Percentiles rank a stretch among this genome's conserved stretches.
Evolutionary conservation across 2,888 invertebrate genomes (phyloP).

Genomic region (Drosophila paranaensis): DNA sequence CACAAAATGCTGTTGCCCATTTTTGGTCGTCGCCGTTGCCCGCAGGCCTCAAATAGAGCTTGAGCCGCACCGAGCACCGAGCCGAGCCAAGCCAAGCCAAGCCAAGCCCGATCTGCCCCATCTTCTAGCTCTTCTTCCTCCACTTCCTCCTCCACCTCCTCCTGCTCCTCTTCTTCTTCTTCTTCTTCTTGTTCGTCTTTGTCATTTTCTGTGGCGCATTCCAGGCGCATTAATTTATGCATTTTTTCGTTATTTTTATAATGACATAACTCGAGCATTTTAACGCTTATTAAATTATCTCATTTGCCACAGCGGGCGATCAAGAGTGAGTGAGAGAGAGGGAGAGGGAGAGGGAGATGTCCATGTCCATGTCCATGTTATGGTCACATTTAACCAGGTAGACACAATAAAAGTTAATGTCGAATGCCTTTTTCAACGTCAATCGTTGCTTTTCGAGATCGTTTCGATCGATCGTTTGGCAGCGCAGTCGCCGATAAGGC

Average conservation of each 20-base stretch:
- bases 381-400: constrained; percentile 54
- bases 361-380: constrained; percentile 2
- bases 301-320: constrained; percentile 82
- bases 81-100: background rate
- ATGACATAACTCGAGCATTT: constrained; percentile 84
- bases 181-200: background rate
- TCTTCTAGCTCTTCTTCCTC: background rate
- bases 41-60: constrained; percentile 18
- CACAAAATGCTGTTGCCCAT: constrained; percentile 72
- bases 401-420: constrained; percentile 73
- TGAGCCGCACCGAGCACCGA: constrained; percentile 9
- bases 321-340: background rate
- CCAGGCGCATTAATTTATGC: constrained; percentile 70
- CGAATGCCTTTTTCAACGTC: constrained; percentile 35
- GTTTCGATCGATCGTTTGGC: constrained; percentile 28
- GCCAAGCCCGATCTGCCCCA: too few relatives aligned
- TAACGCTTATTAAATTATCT: constrained; percentile 85
- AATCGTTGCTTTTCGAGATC: constrained; percentile 28
- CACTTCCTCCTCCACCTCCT: background rate
- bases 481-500: constrained; percentile 25
- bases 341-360: background rate
- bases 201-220: constrained; percentile 19
- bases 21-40: constrained; percentile 59
- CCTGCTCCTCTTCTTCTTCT: background rate
- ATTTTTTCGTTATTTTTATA: constrained; percentile 75